A percentile compares a stretch with the other conserved stretches of the same genome.
These are phyloP conservation scores for Dendrocincla fuliginosa DNA, from an alignment of 2,797 vertebrate species.

Conservation along the genomic window DNA sequence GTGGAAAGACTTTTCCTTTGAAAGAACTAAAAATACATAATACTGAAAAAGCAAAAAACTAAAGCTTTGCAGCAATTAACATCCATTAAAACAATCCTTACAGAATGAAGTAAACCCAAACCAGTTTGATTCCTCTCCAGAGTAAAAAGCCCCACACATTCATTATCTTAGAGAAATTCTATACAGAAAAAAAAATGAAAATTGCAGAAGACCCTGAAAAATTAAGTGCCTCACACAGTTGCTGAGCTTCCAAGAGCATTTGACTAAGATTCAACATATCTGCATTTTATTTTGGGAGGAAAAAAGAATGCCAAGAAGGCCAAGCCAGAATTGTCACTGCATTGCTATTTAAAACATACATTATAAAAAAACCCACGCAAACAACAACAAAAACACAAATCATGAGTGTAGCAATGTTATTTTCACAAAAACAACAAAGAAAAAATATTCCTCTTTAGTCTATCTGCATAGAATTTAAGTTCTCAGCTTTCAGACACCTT, in stretches of 20 bases:
- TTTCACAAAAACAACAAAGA: neutral
- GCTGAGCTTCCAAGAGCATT: neutral
- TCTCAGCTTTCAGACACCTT: neutral
- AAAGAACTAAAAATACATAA: neutral
- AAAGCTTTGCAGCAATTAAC: neutral
- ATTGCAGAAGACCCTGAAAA: neutral
- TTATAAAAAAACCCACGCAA: neutral
- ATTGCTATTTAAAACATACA: neutral
- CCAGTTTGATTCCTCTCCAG: neutral
- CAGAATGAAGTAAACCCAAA: neutral
- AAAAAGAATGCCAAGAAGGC: neutral
- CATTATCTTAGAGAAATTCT: neutral
- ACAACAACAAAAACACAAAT: neutral
- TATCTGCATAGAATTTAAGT: neutral
- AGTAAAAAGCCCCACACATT: rapidly evolving
- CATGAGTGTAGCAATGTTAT: neutral
- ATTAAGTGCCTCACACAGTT: neutral
- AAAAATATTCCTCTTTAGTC: neutral
- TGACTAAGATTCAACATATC: neutral
- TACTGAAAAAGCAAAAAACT: neutral
- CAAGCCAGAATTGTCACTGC: neutral
- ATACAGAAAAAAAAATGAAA: neutral
- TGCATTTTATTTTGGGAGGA: neutral
- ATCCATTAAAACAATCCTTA: neutral
- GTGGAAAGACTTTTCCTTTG: neutral